Evolutionary conservation across 2,888 invertebrate genomes (phyloP).

Genomic region (Melanargia galathea): DNA sequence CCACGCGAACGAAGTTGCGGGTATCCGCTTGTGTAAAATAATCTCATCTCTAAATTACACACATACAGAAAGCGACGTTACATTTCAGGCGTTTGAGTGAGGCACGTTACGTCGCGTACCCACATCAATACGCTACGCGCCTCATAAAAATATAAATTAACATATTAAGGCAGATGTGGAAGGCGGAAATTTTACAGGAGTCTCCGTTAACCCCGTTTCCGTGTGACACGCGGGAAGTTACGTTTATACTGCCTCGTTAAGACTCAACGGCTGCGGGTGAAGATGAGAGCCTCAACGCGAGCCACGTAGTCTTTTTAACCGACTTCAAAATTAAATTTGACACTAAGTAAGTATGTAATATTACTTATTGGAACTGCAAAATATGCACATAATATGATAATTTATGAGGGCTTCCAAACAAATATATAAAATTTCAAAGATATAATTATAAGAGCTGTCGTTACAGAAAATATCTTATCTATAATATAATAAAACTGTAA

Average conservation of each 20-base stretch:
- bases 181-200: constrained; percentile 3
- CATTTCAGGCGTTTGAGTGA: background rate
- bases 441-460: no score
- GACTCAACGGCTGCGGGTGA: background rate
- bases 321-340: no score
- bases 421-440: no score
- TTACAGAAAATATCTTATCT: no score
- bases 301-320: no score
- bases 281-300: no score
- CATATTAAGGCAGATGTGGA: background rate
- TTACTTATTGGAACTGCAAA: no score
- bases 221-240: background rate
- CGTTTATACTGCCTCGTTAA: background rate
- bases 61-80: background rate
- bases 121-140: constrained; percentile 9
- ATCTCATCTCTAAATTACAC: background rate
- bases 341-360: no score
- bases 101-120: background rate
- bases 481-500: no score
- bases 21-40: background rate
- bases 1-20: no score
- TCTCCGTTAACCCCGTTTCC: background rate
- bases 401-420: no score
- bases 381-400: no score
- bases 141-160: constrained; percentile 16